These are phyloP conservation scores for Entomobrya proxima DNA, from an alignment of 2,888 invertebrate genomes.

Conservation along the genomic window DNA sequence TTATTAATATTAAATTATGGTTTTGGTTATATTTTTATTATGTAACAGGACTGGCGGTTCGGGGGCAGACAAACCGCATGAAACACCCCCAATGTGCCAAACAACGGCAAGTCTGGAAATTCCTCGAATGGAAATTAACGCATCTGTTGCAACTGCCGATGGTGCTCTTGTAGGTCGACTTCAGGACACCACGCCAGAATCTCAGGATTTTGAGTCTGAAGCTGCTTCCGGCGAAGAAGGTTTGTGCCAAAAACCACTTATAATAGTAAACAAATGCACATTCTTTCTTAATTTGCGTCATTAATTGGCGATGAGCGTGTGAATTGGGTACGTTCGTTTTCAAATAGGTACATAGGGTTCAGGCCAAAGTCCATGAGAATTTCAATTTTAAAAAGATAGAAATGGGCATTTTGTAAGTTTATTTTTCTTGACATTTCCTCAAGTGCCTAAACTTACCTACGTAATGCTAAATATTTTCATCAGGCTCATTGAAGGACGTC, in stretches of 20 bases:
- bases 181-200: constrained; percentile 26
- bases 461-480: no score
- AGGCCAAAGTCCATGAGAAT: not conserved
- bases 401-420: not conserved
- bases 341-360: no score
- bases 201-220: constrained; percentile 54
- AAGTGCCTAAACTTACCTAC: not conserved
- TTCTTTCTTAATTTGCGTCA: no score
- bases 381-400: not conserved
- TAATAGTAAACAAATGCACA: not conserved
- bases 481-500: not conserved
- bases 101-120: constrained; percentile 57
- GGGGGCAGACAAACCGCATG: constrained; percentile 68
- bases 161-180: constrained; percentile 51
- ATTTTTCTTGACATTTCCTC: constrained; percentile 15
- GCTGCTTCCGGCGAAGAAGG: constrained; percentile 55
- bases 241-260: not conserved
- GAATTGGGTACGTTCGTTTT: not conserved
- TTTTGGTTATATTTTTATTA: not conserved
- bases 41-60: constrained; percentile 66
- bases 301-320: no score
- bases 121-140: constrained; percentile 64
- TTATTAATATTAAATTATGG: not conserved
- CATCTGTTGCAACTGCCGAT: constrained; percentile 43
- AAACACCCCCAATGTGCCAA: constrained; percentile 68